phyloP scores from a whole-genome alignment of 53 echinoderm and acorn worm genomes.

The Apostichopus leukothele region DNA sequence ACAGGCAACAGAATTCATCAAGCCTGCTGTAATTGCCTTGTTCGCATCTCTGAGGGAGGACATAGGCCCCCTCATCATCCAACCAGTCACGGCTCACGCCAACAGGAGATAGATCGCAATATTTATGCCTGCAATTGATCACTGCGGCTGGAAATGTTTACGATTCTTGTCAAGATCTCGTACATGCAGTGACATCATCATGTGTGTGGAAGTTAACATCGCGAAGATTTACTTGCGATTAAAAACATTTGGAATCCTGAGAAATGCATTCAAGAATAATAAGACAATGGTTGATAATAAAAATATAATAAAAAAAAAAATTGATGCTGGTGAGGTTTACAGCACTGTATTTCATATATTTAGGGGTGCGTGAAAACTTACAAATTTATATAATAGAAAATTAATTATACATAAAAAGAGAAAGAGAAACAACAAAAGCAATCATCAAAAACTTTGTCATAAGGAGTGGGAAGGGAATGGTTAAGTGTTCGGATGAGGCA shows the following conservation, averaged over 20 bases:
- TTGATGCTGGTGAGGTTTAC: too few relatives aligned
- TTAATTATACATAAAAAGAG: too few relatives aligned
- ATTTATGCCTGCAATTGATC: conserved; percentile 37
- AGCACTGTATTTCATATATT: too few relatives aligned
- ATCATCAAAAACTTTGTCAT: too few relatives aligned
- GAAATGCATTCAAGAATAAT: too few relatives aligned
- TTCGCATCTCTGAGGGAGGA: background rate
- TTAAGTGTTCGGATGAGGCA: too few relatives aligned
- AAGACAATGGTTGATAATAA: too few relatives aligned
- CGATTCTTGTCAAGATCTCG: conserved; percentile 22
- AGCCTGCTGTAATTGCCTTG: background rate
- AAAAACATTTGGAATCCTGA: background rate
- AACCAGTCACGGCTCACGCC: conserved; percentile 14
- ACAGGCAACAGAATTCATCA: conserved; percentile 18
- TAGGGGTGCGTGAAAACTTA: too few relatives aligned
- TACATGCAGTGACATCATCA: background rate
- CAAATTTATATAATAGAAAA: too few relatives aligned
- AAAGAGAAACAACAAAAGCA: too few relatives aligned
- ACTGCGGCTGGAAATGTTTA: conserved; percentile 12
- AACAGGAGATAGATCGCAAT: background rate
- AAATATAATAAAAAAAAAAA: too few relatives aligned
- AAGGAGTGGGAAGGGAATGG: too few relatives aligned
- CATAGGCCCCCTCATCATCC: background rate
- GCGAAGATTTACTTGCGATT: background rate
- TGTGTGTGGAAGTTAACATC: background rate